A percentile compares a stretch with the other conserved stretches of the same genome.
Evolutionary conservation across 2,113 vertebrate genomes (phyloP).

Genomic region (Psammodynastes pulverulentus): DNA sequence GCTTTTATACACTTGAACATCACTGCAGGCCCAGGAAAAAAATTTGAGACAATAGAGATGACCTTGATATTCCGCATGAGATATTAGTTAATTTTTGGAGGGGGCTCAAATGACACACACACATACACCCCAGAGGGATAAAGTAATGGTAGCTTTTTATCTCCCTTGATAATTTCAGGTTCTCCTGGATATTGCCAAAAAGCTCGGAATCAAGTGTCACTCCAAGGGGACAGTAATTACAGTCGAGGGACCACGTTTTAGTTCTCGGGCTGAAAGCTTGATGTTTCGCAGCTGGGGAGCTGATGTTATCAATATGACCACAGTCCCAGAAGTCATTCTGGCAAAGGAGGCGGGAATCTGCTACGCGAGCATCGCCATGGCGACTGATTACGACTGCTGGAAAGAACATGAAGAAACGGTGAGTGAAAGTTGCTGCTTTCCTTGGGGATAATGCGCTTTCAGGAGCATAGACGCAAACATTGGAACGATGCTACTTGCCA

Average conservation of each 20-base stretch:
- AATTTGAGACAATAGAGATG: not conserved
- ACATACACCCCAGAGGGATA: not conserved
- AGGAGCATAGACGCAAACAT: not conserved
- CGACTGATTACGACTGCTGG: slow-evolving; percentile 98
- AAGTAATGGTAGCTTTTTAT: not conserved
- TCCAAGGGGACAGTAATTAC: slow-evolving; percentile 86
- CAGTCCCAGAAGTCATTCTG: slow-evolving; percentile 93
- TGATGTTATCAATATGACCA: slow-evolving; percentile 98
- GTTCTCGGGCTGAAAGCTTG: slow-evolving; percentile 88
- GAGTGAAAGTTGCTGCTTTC: slow-evolving; percentile 59
- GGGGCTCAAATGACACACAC: not conserved
- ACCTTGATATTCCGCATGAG: not conserved
- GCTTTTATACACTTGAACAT: not conserved
- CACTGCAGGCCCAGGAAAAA: not conserved
- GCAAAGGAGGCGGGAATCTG: slow-evolving; percentile 93
- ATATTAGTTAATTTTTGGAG: not conserved
- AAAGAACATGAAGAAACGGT: slow-evolving; percentile 95
- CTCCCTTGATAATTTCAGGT: slow-evolving; percentile 70
- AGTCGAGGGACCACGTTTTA: slow-evolving; percentile 94
- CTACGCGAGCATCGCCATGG: slow-evolving; percentile 95
- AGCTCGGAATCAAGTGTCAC: slow-evolving; percentile 87
- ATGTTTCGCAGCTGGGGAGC: slow-evolving; percentile 93
- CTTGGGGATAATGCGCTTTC: not conserved
- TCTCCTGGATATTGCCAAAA: slow-evolving; percentile 82
- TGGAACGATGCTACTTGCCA: not conserved